phyloP scores from a whole-genome alignment of 2,888 invertebrate species.

The Coecobrya sp. region DNA sequence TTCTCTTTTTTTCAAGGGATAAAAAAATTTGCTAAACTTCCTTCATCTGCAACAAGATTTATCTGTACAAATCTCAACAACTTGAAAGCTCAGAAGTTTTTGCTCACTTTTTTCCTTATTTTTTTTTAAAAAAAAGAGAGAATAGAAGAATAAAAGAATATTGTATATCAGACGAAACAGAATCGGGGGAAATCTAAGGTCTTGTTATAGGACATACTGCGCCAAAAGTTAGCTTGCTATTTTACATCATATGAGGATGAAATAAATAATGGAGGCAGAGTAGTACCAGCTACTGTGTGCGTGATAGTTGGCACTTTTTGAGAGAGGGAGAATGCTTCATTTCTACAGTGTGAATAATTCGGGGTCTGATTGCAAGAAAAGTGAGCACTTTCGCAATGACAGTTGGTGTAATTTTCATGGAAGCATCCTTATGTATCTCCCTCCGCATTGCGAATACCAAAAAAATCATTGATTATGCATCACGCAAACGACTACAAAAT shows the following conservation, averaged over 20 bases:
- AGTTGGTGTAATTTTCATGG: conserved; percentile 61
- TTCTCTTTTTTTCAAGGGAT: conserved; percentile 23
- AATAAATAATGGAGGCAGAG: conserved; percentile 53
- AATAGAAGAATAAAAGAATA: too few relatives aligned
- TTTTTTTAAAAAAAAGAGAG: conserved; percentile 4
- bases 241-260: conserved; percentile 56
- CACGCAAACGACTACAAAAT: conserved; percentile 70
- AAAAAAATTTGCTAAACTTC: conserved; percentile 44
- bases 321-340: neutral
- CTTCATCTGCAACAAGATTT: conserved; percentile 49
- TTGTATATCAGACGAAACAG: too few relatives aligned
- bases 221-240: conserved; percentile 34
- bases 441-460: conserved; percentile 66
- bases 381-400: conserved; percentile 52
- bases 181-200: too few relatives aligned
- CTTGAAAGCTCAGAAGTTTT: conserved; percentile 47
- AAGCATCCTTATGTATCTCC: conserved; percentile 20
- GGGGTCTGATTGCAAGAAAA: conserved; percentile 59
- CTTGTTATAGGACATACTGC: conserved; percentile 27
- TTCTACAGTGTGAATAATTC: conserved; percentile 57
- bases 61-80: conserved; percentile 56
- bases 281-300: conserved; percentile 33
- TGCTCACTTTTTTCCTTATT: neutral
- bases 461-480: conserved; percentile 78
- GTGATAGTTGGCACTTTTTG: conserved; percentile 54